Evolutionary conservation across 2,797 vertebrate genomes (phyloP).

Genomic region (Pogonophryne albipinna): DNA sequence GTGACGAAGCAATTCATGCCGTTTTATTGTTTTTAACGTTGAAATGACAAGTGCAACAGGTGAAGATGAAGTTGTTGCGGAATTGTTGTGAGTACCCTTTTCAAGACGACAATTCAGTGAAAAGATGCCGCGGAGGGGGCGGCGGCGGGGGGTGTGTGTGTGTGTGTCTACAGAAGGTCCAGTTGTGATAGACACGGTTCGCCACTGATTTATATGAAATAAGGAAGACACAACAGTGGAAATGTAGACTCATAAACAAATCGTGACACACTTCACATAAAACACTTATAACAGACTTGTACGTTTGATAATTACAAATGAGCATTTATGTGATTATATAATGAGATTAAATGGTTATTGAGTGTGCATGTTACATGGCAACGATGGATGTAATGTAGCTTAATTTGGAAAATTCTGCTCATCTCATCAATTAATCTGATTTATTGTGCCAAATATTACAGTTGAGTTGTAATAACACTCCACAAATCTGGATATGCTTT

Average conservation of each 20-base stretch:
- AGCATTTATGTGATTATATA: background rate
- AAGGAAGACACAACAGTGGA: background rate
- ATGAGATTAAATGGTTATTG: background rate
- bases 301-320: background rate
- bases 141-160: too few species aligned
- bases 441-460: background rate
- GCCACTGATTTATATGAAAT: constrained; percentile 20
- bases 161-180: too few species aligned
- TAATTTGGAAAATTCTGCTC: background rate
- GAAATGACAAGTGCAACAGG: too few species aligned
- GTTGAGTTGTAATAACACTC: background rate
- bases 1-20: too few species aligned
- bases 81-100: too few species aligned
- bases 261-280: background rate
- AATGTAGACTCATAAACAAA: background rate
- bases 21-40: too few species aligned
- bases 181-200: too few species aligned
- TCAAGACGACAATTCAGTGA: too few species aligned
- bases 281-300: background rate
- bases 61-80: too few species aligned
- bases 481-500: background rate
- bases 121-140: too few species aligned
- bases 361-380: background rate
- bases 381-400: background rate
- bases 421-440: background rate